Evolutionary conservation across 2,888 invertebrate genomes (phyloP), one percentile per base, ranked within the genome.

Genomic region (Drosophila longiperda): DNA sequence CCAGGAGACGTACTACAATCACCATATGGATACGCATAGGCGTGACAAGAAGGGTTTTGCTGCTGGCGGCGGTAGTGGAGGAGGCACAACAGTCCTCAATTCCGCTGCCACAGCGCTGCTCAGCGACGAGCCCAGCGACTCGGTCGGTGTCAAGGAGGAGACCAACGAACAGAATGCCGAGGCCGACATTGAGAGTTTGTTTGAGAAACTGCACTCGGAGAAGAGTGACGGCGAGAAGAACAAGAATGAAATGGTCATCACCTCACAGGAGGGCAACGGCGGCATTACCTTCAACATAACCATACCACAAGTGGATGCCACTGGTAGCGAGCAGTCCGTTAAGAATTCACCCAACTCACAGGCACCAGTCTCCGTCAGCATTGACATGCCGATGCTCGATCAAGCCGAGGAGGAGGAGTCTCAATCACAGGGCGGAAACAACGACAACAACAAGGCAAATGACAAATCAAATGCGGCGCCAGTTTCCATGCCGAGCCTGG

Each of bases 151-250:
- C 8, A 85, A 76, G 49, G 80, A 80, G 2, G 88, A 83, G 20
- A 36, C 55, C 9, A 73, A 78, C 26, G 87, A 87, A 52, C 86
- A 90, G 45, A 89, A 73, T 55, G 82, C 90, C 1, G 93, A 93
- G 61, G 92, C 92, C 15, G 93, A 93, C 67, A 92, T 93, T 75
- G 93, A 93, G 73, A 93, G 93, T 78, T 92, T 93, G 72, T 93
- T 93, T 57, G 93, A 93, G 73, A 93, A 93, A 79, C 90, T 93
- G 85, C 93, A 93, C 81, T 93, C 93, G 55, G 93, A 93, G 62
- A 93, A 93, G 74, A 85, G 87, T 8, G 93, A 93, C 12, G 84
- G 83, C 55, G 91, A 83, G 48, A 76, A 78, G 42, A 89, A 89
- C 49, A 83, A 80, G 58, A 78, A 88, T 57, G 93, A 93, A 60